Evolutionary conservation across 2,113 vertebrate species (phyloP), one percentile per base, ranked within the genome.

Genomic region (Rhabdornis inornatus): DNA sequence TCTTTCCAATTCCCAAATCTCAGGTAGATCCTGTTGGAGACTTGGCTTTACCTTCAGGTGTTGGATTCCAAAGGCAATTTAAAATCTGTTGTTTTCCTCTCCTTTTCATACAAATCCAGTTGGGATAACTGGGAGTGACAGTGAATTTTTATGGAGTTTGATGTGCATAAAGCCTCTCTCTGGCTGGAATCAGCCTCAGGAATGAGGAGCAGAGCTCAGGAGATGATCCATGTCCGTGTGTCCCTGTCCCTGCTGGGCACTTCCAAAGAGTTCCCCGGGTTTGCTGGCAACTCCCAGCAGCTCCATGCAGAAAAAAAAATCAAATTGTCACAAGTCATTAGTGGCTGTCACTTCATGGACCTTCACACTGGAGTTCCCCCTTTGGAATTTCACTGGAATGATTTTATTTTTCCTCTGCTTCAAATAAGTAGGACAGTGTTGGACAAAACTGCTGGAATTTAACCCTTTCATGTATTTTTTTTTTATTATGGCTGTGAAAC

Each of bases 261-360:
- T 65, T 75, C 37, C 52, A 4, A 8, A 31, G 69, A 53, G 10
- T 56, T 88, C 45, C 81, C 33, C 7, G 23, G 7, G 2, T 78
- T 71, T 88, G 71, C 53, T 94, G 94, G 89, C 91, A 44, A 64
- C 17, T 91, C 92, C 92, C 91, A 81, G 91, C 85, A 93, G 83
- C 90, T 93, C 69, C 50, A 63, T 40, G 1, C 3, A 6, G 39
- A 0, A 11, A 81, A 77, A 76, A 50, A 39, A 90, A 55, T 82
- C 89, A 65, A 70, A 55, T 84, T 96, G 97, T 96, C 96, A 94
- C 0, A 89, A 96, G 20, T 16, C 87, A 85, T 97, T 90, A 94
- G 70, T 39, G 76, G 71, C 75, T 96, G 94, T 96, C 95, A 87
- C 95, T 94, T 97, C 87, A 30, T 7, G 74, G 59, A 28, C 50